phyloP scores from a whole-genome alignment of 2,888 invertebrate species.

The Hyles lineata region DNA sequence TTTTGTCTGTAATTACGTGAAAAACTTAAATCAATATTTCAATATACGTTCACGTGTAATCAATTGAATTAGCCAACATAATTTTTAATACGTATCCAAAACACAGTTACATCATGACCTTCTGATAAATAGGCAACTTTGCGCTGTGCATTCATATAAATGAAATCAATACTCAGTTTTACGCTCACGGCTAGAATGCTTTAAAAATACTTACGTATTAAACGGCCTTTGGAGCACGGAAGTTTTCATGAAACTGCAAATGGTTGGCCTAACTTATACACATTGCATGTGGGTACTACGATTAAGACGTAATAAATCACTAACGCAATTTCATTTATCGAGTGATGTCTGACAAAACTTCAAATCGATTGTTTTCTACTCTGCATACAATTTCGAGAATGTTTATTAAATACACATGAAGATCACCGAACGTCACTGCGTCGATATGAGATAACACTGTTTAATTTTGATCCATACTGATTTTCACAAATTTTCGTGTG shows the following conservation, averaged over 20 bases:
- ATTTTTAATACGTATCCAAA: constrained; percentile 8
- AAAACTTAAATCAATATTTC: background rate
- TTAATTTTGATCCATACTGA: constrained; percentile 80
- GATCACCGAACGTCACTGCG: constrained; percentile 70
- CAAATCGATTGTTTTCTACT: constrained; percentile 69
- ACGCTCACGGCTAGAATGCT: constrained; percentile 13
- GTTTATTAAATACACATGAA: constrained; percentile 49
- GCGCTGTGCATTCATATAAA: constrained; percentile 33
- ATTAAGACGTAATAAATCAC: constrained; percentile 74
- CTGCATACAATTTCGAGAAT: constrained; percentile 35
- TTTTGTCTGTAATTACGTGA: too few species aligned
- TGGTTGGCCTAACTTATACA: constrained; percentile 63
- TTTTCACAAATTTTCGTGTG: constrained; percentile 70
- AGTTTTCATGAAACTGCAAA: constrained; percentile 53
- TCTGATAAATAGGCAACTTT: constrained; percentile 43
- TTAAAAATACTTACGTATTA: constrained; percentile 49
- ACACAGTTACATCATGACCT: constrained; percentile 56
- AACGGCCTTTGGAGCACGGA: constrained; percentile 40
- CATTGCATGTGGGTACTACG: constrained; percentile 54
- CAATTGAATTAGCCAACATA: background rate
- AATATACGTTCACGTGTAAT: background rate
- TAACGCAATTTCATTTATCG: constrained; percentile 65
- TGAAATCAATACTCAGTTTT: constrained; percentile 45
- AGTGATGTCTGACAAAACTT: constrained; percentile 71
- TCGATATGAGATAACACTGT: constrained; percentile 69